Percentiles rank a stretch among this genome's conserved stretches.
phyloP scores from a whole-genome alignment of 2,888 invertebrate species.

The Carabus problematicus region DNA sequence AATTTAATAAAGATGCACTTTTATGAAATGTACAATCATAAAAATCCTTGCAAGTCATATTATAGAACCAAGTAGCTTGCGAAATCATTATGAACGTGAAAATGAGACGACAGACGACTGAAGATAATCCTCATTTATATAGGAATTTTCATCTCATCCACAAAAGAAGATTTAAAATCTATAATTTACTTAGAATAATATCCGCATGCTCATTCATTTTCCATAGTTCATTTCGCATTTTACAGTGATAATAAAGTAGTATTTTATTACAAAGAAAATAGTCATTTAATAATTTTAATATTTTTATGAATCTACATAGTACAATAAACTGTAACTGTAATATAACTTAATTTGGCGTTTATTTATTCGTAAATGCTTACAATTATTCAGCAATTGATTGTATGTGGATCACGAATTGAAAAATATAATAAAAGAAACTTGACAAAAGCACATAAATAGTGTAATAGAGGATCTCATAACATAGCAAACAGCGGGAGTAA shows the following conservation, averaged over 20 bases:
- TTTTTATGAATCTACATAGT: no score
- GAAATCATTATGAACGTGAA: conserved; percentile 19
- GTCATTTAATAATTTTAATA: background rate
- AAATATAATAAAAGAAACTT: no score
- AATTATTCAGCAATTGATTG: no score
- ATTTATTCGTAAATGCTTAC: no score
- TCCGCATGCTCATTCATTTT: background rate
- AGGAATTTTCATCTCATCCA: conserved; percentile 23
- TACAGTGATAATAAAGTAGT: background rate
- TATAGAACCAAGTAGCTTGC: conserved; percentile 7
- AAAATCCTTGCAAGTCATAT: conserved; percentile 5
- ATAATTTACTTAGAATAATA: background rate
- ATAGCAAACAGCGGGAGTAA: no score
- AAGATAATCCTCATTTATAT: conserved; percentile 11
- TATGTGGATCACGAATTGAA: no score
- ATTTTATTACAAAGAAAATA: background rate
- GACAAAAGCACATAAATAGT: no score
- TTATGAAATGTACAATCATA: conserved; percentile 10
- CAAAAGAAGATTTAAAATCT: background rate
- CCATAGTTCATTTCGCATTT: background rate
- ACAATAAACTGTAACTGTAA: no score
- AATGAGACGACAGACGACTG: background rate
- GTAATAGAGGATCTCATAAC: no score
- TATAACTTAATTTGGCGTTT: no score
- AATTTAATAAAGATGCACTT: conserved; percentile 4